Evolutionary conservation across 2,888 invertebrate genomes (phyloP), one percentile per base, ranked within the genome.

Genomic region (Deilephila elpenor): DNA sequence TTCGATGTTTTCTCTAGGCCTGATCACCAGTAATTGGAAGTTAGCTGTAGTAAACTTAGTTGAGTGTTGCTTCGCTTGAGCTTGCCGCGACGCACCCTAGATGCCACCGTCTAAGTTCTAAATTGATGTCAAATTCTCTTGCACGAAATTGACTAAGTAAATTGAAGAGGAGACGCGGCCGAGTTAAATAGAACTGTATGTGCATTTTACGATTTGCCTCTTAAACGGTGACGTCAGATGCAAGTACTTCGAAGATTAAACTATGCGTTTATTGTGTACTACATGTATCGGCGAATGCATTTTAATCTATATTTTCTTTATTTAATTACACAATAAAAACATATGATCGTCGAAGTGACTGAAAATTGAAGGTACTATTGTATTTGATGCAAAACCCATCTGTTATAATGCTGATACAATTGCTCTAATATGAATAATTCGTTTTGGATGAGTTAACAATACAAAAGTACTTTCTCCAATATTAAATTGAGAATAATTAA

Each of bases 11-110:
- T 11, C 44, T 44, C 11, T 44, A 14, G 14, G 14, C 44, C 14
- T 44, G 44, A n/a, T 56, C 56, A 56, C 78, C 76, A 77, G 78
- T 77, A 78, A 78, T 60, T 78, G 67, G 76, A 51, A 51, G 25
- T 56, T 56, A 6, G 17, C 44, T 25, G 37, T 67, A 29, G 25
- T 25, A 51, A 67, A 11, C 44, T 51, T 51, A 25, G 17, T 37
- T 64, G 11, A 67, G 20, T n/a, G 17, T 20, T 44, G 51, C 51
- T 67, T 67, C 44, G 67, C 67, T 67, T 67, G 25, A 51, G 51
- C 51, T 67, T 67, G 67, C 67, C 44, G 14, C 20, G 20, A 64
- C 44, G 25, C 51, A 51, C 25, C 19, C 14, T 51, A 14, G 67
- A 67, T 44, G 37, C 20, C 20, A 67, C 51, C 44, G 67, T 67